Percentiles rank a stretch among this genome's conserved stretches.
Evolutionary conservation across 2,113 vertebrate species (phyloP).

Genomic region (Myodes glareolus): DNA sequence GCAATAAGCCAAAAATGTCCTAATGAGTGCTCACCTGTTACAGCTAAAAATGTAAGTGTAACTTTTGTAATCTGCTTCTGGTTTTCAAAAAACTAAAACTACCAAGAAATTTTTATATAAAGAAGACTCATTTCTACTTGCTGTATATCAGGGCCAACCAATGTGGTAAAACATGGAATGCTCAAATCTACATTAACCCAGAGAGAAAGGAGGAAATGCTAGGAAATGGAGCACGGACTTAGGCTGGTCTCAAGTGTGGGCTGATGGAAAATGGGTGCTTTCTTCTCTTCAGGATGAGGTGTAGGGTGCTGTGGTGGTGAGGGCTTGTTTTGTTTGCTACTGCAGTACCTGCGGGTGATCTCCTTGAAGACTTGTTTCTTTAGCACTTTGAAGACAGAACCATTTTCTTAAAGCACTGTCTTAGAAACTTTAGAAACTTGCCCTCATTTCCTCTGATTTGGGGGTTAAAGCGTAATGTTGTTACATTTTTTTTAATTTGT

Average conservation of each 20-base stretch:
- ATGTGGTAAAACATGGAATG: neutral
- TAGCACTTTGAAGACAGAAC: conserved; percentile 71
- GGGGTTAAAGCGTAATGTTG: conserved; percentile 36
- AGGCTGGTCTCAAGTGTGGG: neutral
- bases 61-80: conserved; percentile 21
- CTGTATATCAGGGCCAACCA: neutral
- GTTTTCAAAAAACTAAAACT: neutral
- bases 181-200: neutral
- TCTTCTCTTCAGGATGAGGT: neutral
- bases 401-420: conserved; percentile 42
- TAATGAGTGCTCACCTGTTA: neutral
- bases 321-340: neutral
- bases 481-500: conserved; percentile 58
- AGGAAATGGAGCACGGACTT: too few relatives aligned
- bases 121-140: conserved; percentile 3
- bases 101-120: neutral
- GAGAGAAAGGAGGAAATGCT: neutral
- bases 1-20: neutral
- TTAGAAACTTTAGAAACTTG: neutral
- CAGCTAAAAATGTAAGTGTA: neutral
- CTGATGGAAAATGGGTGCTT: neutral
- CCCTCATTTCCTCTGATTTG: conserved; percentile 24
- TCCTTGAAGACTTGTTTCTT: conserved; percentile 44
- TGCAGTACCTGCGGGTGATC: neutral
- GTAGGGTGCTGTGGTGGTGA: neutral